Evolutionary conservation across 1,140 invertebrate genomes (phyloP).

Genomic region (Amphibalanus amphitrite): DNA sequence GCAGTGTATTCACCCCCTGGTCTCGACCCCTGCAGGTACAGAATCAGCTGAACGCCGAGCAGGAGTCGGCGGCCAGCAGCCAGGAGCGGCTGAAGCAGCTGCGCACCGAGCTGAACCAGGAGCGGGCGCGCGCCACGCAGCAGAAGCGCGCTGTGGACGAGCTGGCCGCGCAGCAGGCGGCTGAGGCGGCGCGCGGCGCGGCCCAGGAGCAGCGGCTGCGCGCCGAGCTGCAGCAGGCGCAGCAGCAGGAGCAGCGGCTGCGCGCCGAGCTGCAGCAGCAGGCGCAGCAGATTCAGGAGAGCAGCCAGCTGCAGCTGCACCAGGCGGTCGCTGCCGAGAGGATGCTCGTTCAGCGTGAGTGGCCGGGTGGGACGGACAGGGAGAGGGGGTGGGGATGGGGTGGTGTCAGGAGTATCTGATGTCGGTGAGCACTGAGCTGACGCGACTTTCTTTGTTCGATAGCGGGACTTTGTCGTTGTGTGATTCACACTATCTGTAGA

Average conservation of each 20-base stretch:
- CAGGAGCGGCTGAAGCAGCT: constrained; percentile 30
- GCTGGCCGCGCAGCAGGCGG: background rate
- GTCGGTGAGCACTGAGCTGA: too few species aligned
- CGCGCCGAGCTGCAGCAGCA: background rate
- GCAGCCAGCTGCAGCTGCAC: background rate
- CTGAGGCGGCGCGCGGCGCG: background rate
- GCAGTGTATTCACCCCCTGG: too few species aligned
- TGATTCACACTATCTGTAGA: too few species aligned
- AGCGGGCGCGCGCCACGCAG: constrained; percentile 36
- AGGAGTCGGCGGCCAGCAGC: constrained; percentile 36
- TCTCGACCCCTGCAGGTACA: too few species aligned
- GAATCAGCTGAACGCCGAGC: constrained; percentile 47
- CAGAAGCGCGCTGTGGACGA: constrained; percentile 39
- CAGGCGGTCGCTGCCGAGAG: background rate
- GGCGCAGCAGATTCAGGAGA: background rate
- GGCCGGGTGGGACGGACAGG: too few species aligned
- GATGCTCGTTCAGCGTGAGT: background rate
- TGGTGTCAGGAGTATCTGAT: too few species aligned
- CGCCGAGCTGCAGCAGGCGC: background rate
- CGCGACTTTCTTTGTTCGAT: too few species aligned
- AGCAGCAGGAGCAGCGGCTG: background rate
- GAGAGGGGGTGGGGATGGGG: too few species aligned
- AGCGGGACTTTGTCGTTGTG: too few species aligned
- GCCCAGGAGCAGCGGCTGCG: background rate
- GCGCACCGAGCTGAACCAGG: constrained; percentile 45